A percentile compares a stretch with the other conserved stretches of the same genome.
phyloP scores from a whole-genome alignment of 2,888 invertebrate species.

The Venustoraphidia nigricollis region DNA sequence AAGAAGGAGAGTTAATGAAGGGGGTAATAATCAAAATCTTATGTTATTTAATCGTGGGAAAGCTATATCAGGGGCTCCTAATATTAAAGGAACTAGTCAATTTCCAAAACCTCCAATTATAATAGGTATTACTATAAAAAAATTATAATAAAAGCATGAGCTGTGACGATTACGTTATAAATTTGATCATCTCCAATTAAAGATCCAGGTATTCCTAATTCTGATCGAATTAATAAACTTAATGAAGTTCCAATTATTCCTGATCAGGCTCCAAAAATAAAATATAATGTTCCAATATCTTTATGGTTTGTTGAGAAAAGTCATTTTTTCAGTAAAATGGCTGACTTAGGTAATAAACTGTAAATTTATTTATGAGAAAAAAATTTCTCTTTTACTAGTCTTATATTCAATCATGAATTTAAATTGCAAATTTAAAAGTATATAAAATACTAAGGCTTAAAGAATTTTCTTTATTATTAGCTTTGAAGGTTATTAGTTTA shows the following conservation, averaged over 20 bases:
- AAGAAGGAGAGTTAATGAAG: constrained; percentile 47
- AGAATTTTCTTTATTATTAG: constrained; percentile 36
- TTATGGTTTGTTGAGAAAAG: constrained; percentile 58
- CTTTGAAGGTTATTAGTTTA: constrained; percentile 49
- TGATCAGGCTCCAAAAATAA: constrained; percentile 49
- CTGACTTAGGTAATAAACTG: constrained; percentile 48
- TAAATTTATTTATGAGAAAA: constrained; percentile 46
- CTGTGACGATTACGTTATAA: constrained; percentile 64
- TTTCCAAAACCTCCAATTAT: constrained; percentile 76
- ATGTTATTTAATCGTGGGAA: constrained; percentile 75
- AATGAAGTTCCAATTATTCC: constrained; percentile 54
- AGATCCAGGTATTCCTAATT: constrained; percentile 49
- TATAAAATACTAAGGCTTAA: constrained; percentile 38
- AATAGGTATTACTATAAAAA: constrained; percentile 57
- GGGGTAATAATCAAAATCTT: constrained; percentile 66
- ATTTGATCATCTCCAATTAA: constrained; percentile 60
- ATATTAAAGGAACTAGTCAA: constrained; percentile 60
- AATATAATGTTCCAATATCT: constrained; percentile 60
- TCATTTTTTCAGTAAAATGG: constrained; percentile 51
- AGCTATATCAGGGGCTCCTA: constrained; percentile 66
- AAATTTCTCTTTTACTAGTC: constrained; percentile 33
- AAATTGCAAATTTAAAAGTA: constrained; percentile 46
- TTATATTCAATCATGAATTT: constrained; percentile 33
- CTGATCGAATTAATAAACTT: constrained; percentile 55
- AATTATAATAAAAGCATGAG: constrained; percentile 72